Base-by-base conservation (phyloP, 2,797 vertebrate species). In the Hozukius guyotensis region DNA sequence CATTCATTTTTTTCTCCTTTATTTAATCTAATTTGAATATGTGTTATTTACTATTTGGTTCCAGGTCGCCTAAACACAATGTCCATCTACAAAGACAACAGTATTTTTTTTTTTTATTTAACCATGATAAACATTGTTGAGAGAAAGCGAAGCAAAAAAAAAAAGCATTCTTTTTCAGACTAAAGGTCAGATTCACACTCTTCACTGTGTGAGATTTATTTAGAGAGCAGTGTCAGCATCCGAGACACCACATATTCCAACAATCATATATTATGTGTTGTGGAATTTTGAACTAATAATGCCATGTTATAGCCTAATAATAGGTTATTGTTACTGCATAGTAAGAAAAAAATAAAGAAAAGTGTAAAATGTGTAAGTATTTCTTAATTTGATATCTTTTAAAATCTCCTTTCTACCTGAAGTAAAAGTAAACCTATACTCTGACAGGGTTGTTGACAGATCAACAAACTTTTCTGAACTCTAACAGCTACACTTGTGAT, bases 181-280 rank as follows among this genome's bases (percentile, higher is more conserved):
- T 69, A 87, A 85, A 87, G 72, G 85, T 92, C 82, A 88, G 31
- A 82, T 66, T 88, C 65, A 73, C 74, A 78, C 38, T 81, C 46
- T 34, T 72, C 46, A 71, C 56, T 61, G 61, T 75, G 72, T 52
- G 20, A 77, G 46, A 78, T 66, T 38, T 72, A 74, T 85, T 82
- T 82, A 31, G n/a, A 77, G 42, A 75, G 38, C 71, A 53, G 24
- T 13, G 32, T 60, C 68, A 60, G 36, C 60, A 68, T 80, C 65
- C 52, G 78, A 75, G 31, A 55, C 72, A 59, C 55, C 42, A 7
- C 49, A 32, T 76, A 29, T 62, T 78, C 29, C 25, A 72, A 29
- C 13, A 66, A 66, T 49, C 4, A 3, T 7, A 14, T 55, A 38
- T 31, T 64, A 52, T 56, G 6, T 5, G 24, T 12, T 62, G 49